Evolutionary conservation across 2,888 invertebrate species (phyloP), one percentile per base, ranked within the genome.

Genomic region (Machimus atricapillus): DNA sequence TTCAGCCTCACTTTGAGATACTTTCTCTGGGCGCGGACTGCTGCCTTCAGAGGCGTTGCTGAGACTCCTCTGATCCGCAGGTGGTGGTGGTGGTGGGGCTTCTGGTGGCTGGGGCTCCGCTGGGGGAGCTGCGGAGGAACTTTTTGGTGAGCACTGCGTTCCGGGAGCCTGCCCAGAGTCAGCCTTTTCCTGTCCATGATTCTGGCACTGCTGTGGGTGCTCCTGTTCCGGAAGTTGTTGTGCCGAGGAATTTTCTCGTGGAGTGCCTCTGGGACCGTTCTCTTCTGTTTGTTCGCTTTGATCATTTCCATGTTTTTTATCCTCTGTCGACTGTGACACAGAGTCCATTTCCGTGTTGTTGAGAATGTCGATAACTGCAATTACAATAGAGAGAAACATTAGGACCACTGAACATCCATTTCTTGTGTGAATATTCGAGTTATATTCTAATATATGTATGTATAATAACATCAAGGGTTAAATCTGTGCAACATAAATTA

Each of bases 261-360:
- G 19, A 52, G 76, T 37, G 52, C 23, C 74, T 12, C 34, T 34
- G 23, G n/a, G 7, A 85, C 52, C 14, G 76, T 85, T 85, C 43
- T 85, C 46, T 74, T 86, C 37, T 78, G 78, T 58, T 86, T 86
- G n/a, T 78, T 66, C 58, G 31, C 19, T 74, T 85, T 85, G 27
- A 78, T 86, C 31, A 86, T 86, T 86, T 79, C 58, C 40, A 52
- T 58, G 40, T 66, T 78, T 56, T 34, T 58, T 78, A 86, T 86
- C 87, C 87, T 88, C 88, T 88, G 88, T 78, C 23, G 78, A 76
- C 77, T 87, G 86, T 66, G 83, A 82, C 58, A 87, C 87, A 88
- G 88, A 77, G 87, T 88, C 88, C 88, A 88, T 88, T 88, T 88
- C 88, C 83, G 73, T 85, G 85, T 27, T 66, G 73, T 74, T 85